These are phyloP conservation scores for Cirrhinus mrigala DNA, from an alignment of 2,797 vertebrate species.

Conservation along the genomic window DNA sequence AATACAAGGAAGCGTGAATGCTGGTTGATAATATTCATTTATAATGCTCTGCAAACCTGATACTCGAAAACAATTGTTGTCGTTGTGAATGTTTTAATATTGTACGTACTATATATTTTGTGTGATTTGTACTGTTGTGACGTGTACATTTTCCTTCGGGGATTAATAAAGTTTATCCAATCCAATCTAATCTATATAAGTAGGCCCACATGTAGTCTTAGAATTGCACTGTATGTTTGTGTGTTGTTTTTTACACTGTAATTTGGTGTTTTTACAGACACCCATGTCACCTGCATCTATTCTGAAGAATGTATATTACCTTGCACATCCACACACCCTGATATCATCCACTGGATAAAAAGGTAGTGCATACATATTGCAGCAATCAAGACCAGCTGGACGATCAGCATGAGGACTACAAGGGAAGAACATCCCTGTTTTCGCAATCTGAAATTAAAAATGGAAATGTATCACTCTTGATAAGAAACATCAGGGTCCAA, in stretches of 20 bases:
- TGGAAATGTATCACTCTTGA: slow-evolving; percentile 78
- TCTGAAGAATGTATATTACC: slow-evolving; percentile 57
- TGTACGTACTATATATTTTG: too few relatives aligned
- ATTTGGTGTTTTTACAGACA: slow-evolving; percentile 43
- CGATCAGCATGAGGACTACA: slow-evolving; percentile 63
- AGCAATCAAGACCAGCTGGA: slow-evolving; percentile 61
- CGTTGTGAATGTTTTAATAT: too few relatives aligned
- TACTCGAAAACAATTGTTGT: too few relatives aligned
- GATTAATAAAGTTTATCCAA: too few relatives aligned
- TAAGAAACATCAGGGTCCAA: slow-evolving; percentile 63
- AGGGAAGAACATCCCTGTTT: slow-evolving; percentile 73
- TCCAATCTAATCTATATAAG: too few relatives aligned
- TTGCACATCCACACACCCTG: slow-evolving; percentile 20
- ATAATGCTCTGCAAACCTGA: too few relatives aligned
- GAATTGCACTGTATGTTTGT: neutral
- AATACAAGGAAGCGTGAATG: neutral
- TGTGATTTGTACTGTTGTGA: too few relatives aligned
- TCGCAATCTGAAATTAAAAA: slow-evolving; percentile 59
- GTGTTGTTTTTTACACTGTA: neutral
- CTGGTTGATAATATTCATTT: too few relatives aligned
- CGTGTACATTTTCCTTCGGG: too few relatives aligned
- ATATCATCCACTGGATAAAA: slow-evolving; percentile 64
- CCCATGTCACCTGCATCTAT: slow-evolving; percentile 46
- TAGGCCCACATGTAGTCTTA: neutral
- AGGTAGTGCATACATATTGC: slow-evolving; percentile 71